Conservation (phyloP, 2,113 vertebrate genomes). For the Pelecanus crispus region DNA sequence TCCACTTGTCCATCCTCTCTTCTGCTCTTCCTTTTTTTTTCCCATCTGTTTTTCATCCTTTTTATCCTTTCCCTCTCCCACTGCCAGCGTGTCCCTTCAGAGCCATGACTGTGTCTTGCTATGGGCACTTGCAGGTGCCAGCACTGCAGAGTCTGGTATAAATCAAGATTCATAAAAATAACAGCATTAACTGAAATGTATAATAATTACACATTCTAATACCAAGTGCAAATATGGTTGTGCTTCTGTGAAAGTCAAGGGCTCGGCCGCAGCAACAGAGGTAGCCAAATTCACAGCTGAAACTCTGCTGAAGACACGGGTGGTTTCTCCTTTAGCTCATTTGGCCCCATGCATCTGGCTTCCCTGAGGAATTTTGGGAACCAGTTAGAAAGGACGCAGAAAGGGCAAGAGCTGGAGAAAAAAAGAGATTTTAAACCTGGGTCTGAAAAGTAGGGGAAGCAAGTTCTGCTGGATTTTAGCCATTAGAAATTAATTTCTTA, state of each 20-base stretch:
- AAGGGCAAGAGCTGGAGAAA: not conserved
- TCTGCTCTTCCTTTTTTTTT: not conserved
- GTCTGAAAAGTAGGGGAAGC: not conserved
- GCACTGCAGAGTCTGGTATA: not conserved
- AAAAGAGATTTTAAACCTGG: not conserved
- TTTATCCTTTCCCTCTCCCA: not conserved
- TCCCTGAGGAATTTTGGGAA: not conserved
- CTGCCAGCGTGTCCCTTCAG: not conserved
- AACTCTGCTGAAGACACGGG: not conserved
- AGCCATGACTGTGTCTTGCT: not conserved
- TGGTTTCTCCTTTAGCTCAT: not conserved
- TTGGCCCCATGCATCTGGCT: not conserved
- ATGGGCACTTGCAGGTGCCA: not conserved
- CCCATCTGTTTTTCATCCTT: not conserved
- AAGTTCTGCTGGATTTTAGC: not conserved
- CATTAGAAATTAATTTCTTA: not conserved
- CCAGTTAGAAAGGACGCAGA: not conserved
- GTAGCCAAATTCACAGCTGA: not conserved
- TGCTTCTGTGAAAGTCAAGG: not conserved
- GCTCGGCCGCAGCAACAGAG: not conserved
- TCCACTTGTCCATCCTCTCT: not conserved
- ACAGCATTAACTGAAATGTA: not conserved
- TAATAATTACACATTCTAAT: not conserved
- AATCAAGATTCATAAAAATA: not conserved
- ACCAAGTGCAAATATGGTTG: fast-evolving